These are phyloP conservation scores for Notodonta ziczac DNA, from an alignment of 2,888 invertebrate genomes.

Conservation along the genomic window DNA sequence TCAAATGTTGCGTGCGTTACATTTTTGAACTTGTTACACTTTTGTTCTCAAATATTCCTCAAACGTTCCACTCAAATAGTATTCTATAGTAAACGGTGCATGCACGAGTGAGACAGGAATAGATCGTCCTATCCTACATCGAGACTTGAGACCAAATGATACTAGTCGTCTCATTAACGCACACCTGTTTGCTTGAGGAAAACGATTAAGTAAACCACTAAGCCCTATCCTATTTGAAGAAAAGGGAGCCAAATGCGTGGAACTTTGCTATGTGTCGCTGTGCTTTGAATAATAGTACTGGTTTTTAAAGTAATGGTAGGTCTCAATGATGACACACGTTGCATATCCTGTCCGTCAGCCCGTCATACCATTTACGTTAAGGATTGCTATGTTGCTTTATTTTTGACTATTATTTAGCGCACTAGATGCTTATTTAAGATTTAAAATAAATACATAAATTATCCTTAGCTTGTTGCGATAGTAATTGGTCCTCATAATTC, in stretches of 20 bases:
- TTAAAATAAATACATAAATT: neutral
- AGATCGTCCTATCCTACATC: constrained; percentile 15
- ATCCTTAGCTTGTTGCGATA: neutral
- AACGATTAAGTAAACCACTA: constrained; percentile 25
- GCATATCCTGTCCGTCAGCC: constrained; percentile 16
- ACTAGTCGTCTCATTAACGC: constrained; percentile 24
- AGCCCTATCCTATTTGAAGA: constrained; percentile 25
- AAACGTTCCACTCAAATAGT: too few species aligned
- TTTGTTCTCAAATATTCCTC: too few species aligned
- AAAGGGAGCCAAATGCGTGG: constrained; percentile 17
- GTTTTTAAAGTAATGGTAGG: constrained; percentile 17
- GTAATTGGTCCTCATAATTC: too few species aligned
- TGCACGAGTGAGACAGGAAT: constrained; percentile 21
- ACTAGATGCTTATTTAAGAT: too few species aligned
- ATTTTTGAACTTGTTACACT: too few species aligned
- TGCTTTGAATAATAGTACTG: neutral
- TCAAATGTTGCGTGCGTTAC: too few species aligned
- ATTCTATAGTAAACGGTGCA: neutral
- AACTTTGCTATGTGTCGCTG: constrained; percentile 5
- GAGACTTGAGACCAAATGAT: constrained; percentile 24
- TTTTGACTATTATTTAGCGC: too few species aligned
- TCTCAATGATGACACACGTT: constrained; percentile 13
- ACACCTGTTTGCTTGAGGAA: constrained; percentile 38
- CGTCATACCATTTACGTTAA: neutral
- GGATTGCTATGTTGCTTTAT: too few species aligned